Evolutionary conservation across 92 coral and sea anemone genomes (phyloP), one percentile per base, ranked within the genome.

Genomic region (Diadumene lineata): DNA sequence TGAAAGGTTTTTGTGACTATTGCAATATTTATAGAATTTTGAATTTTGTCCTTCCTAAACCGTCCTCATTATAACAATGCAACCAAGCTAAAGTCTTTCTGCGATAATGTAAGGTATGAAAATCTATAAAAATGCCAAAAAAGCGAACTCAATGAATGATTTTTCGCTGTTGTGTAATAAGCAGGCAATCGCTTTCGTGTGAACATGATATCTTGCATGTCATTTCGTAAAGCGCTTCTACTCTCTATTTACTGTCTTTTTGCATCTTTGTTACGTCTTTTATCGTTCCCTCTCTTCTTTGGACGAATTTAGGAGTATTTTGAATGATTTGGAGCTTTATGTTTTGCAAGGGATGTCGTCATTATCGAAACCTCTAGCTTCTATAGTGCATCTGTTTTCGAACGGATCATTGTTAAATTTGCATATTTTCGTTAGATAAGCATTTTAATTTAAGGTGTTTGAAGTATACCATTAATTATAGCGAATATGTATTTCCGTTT

Each of bases 131-230:
- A 1, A 18, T 3, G 0, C 1, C 11, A 17, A 1, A 24, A 58
- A 58, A 58, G 1, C 28, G 26, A 22, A 58, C 7, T 7, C 6
- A 22, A 2, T 7, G 1, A 22, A 24, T 58, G 4, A 6, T 10
- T 53, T 15, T 53, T 53, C 24, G n/a, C 60, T 53, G 64, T 58
- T 58, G 64, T 58, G 64, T 26, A 58, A 58, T 58, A 53, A 15
- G 60, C 60, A 9, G 10, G 19, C 60, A 38, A 38, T 13, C 48
- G n/a, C n/a, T n/a, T n/a, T 38, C 13, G 48, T 4, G 6, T 4
- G 48, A 38, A 38, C 48, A 38, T 38, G 48, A 38, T 38, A 38
- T 38, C 48, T 4, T 38, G 48, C 48, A 13, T 38, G 48, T 13
- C 6, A n/a, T n/a, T n/a, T n/a, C n/a, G n/a, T n/a, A n/a, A n/a